Conservation (phyloP, 2,888 invertebrate species). For the Tinea trinotella region DNA sequence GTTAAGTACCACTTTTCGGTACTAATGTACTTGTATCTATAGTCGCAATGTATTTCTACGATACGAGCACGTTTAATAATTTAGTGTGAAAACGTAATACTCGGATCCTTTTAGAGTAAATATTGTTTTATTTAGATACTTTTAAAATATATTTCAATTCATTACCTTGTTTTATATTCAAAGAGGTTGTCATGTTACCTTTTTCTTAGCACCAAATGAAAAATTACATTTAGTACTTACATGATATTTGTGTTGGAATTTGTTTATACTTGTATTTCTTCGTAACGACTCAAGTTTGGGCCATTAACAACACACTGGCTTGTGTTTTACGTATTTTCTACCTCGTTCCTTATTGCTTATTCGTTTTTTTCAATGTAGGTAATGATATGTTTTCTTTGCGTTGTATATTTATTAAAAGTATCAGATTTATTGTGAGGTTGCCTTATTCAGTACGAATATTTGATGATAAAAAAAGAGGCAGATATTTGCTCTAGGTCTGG, state of each 20-base stretch:
- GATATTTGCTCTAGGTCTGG: no score
- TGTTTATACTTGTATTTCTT: conserved; percentile 19
- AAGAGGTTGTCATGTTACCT: neutral
- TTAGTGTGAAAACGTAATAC: no score
- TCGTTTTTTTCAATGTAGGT: conserved; percentile 6
- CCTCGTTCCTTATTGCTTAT: conserved; percentile 14
- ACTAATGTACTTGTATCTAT: no score
- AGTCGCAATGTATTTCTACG: no score
- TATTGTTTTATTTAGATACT: no score
- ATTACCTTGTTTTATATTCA: no score
- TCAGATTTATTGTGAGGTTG: neutral
- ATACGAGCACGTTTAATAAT: no score
- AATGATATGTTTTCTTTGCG: conserved; percentile 1
- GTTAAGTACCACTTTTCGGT: no score
- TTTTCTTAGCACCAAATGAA: neutral
- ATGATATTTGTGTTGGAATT: conserved; percentile 1
- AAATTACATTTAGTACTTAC: neutral
- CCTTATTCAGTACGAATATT: no score
- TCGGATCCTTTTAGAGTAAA: no score
- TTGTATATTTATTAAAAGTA: neutral
- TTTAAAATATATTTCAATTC: no score
- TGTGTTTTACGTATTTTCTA: conserved; percentile 16
- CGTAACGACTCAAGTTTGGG: conserved; percentile 16
- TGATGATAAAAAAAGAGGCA: no score
- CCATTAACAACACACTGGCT: conserved; percentile 19